phyloP scores from a whole-genome alignment of 2,888 invertebrate species.

The Pedicia rivosa region DNA sequence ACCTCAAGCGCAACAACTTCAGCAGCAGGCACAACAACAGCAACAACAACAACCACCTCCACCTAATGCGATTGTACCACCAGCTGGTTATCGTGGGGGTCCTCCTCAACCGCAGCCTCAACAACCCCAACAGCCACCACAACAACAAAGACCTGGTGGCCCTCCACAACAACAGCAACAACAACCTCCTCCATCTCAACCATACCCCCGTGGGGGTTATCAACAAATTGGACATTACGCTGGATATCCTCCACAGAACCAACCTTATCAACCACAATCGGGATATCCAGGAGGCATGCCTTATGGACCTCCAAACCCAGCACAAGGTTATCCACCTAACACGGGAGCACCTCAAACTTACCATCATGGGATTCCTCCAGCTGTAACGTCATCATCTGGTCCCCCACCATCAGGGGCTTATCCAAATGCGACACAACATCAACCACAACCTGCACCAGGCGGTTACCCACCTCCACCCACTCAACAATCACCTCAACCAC shows the following conservation, averaged over 20 bases:
- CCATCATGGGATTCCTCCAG: conserved; percentile 31
- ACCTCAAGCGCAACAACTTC: conserved; percentile 18
- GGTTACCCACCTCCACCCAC: conserved; percentile 32
- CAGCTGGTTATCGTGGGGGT: conserved; percentile 2
- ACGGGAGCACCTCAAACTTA: conserved; percentile 40
- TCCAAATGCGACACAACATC: conserved; percentile 31
- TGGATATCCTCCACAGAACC: conserved; percentile 36
- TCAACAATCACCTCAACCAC: conserved; percentile 27
- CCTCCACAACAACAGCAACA: conserved; percentile 34
- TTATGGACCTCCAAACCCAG: conserved; percentile 23
- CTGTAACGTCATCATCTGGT: conserved; percentile 25
- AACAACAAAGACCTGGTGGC: conserved; percentile 31
- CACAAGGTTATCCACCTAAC: conserved; percentile 40
- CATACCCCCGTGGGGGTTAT: conserved; percentile 36
- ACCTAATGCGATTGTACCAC: conserved; percentile 7
- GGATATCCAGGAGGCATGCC: conserved; percentile 34
- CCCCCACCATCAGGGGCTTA: conserved; percentile 30
- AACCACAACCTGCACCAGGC: conserved; percentile 31
- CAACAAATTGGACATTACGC: conserved; percentile 36
- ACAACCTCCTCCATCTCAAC: conserved; percentile 38
- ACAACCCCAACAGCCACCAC: conserved; percentile 35
- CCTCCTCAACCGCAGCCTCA: conserved; percentile 9
- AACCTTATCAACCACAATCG: conserved; percentile 38
- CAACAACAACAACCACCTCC: conserved; percentile 13
- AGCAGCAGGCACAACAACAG: conserved; percentile 20